These are phyloP conservation scores for Amazona finschi DNA, from an alignment of 2,797 vertebrate species.

Conservation along the genomic window DNA sequence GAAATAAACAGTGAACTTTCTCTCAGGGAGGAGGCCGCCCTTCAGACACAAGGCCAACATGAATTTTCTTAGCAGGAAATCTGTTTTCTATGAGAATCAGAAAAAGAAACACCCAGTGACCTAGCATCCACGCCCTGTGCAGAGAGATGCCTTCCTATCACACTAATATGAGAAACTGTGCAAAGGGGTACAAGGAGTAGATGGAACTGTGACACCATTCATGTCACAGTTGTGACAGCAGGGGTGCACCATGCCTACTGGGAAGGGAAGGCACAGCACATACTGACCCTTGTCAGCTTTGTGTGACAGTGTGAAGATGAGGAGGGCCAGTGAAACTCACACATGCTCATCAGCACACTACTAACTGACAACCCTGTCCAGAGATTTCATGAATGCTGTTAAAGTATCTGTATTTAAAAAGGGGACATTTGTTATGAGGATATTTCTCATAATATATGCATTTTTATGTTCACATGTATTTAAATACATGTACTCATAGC, in stretches of 20 bases:
- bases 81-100: background rate
- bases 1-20: background rate
- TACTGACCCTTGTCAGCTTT: background rate
- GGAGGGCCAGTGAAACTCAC: background rate
- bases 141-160: background rate
- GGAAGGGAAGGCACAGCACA: background rate
- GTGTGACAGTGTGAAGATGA: background rate
- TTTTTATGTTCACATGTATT: background rate
- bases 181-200: background rate
- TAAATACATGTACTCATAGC: background rate
- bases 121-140: background rate
- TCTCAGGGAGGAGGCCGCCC: background rate
- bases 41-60: accelerated
- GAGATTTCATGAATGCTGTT: background rate
- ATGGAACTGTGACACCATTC: background rate
- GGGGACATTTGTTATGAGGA: background rate
- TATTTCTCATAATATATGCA: background rate
- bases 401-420: background rate
- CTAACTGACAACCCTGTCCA: background rate
- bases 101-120: background rate
- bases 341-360: background rate
- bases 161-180: background rate
- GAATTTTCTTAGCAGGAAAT: background rate
- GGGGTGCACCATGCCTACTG: background rate
- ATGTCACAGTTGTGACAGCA: background rate